Base-by-base conservation (phyloP, 2,888 invertebrate genomes). In the Volucella inflata region DNA sequence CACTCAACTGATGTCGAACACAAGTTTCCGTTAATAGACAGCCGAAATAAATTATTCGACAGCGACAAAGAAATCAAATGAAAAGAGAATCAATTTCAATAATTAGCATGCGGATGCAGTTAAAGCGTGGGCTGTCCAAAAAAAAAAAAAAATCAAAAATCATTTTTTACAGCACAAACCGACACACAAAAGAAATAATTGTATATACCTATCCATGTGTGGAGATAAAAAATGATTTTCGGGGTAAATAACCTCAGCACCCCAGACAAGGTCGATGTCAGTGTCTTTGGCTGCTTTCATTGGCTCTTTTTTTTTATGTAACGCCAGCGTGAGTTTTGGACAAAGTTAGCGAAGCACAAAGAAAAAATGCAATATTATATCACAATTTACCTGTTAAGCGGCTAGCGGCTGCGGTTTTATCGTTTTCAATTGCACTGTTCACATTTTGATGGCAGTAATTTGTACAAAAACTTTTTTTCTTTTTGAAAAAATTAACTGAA, bases 211-310 rank as follows among this genome's bases (percentile, higher is more conserved):
- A 30, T 6, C 6, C 30, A 30, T 30, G 6, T 6, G 30, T 30
- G 6, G 30, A 6, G 30, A 30, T 30, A 30, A 30, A 30, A 30
- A 30, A 30, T 6, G 4, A 30, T 30, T 30, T 30, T 14, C 12
- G 64, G 59, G 71, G 71, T 78, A 71, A 78, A 78, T 65, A 78
- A 78, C 78, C 78, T 64, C 78, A 51, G 64, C 17, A 64, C 53
- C 64, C 53, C 70, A 55, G 38, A 48, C 71, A 78, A 71, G 78
- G 78, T 78, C 71, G 64, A 57, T 70, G 53, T 9, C 62, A 6
- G 6, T 57, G 57, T 48, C 38, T 30, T 30, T 57, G 55, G 55
- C 21, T 8, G 11, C 30, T 9, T 10, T 30, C n/a, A n/a, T n/a
- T n/a, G n/a, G n/a, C 21, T 42, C 36, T 57, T 59, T 44, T 67